Percentiles rank a stretch among this genome's conserved stretches.
phyloP scores from a whole-genome alignment of 2,888 invertebrate genomes.

The Dolomedes plantarius region DNA sequence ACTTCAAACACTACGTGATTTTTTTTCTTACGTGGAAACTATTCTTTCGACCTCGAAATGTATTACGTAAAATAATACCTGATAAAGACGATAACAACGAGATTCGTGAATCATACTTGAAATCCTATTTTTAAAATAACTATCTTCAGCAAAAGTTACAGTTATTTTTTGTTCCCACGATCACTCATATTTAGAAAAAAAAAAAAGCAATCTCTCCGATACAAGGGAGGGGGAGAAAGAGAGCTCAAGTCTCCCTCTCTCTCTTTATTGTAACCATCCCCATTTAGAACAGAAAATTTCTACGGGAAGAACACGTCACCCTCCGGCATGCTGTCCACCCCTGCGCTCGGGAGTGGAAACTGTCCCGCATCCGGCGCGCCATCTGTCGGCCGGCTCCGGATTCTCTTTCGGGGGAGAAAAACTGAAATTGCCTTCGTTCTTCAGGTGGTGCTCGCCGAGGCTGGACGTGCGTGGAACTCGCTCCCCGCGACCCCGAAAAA shows the following conservation, averaged over 20 bases:
- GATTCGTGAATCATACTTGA: neutral
- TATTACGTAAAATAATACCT: no score
- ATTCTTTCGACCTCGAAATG: no score
- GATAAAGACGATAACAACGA: neutral
- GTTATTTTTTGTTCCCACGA: neutral
- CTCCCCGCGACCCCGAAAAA: conserved; percentile 16
- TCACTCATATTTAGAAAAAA: conserved; percentile 5
- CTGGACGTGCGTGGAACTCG: conserved; percentile 11
- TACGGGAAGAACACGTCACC: conserved; percentile 16
- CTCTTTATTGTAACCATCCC: neutral
- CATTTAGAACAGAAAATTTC: neutral
- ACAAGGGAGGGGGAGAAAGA: neutral
- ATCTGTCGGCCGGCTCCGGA: conserved; percentile 9
- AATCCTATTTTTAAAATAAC: neutral
- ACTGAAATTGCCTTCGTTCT: conserved; percentile 24
- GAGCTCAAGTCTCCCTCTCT: neutral
- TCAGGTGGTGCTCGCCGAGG: conserved; percentile 33
- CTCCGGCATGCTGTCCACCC: conserved; percentile 16
- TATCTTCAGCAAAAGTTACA: neutral
- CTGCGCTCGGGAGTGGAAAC: conserved; percentile 19
- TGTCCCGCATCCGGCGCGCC: conserved; percentile 16
- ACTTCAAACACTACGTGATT: no score
- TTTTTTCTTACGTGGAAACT: no score
- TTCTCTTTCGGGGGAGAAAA: neutral
- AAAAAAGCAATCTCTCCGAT: neutral